phyloP scores from a whole-genome alignment of 2,888 invertebrate species.

The Lamellibrachia columna region DNA sequence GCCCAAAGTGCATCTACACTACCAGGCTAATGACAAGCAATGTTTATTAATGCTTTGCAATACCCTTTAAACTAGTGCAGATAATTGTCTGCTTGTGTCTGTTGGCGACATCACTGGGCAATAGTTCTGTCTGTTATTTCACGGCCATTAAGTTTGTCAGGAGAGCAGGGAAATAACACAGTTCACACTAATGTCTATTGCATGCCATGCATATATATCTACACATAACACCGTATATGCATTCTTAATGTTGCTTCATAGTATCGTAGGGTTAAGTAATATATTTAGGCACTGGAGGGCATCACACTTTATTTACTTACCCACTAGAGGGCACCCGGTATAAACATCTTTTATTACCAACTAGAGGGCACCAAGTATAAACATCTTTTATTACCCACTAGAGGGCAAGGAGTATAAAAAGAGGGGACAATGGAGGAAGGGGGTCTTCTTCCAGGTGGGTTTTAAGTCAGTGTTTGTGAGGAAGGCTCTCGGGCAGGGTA shows the following conservation, averaged over 20 bases:
- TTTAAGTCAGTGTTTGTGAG: no score
- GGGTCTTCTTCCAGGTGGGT: no score
- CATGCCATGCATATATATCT: neutral
- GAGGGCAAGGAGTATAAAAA: no score
- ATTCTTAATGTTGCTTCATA: neutral
- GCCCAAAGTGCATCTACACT: neutral
- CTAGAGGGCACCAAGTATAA: no score
- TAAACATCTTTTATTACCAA: no score
- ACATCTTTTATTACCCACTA: no score
- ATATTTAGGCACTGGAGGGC: neutral
- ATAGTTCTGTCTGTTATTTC: neutral
- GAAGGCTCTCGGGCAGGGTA: no score
- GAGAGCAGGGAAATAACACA: neutral
- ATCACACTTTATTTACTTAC: no score
- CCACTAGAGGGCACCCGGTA: no score
- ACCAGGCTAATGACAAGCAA: neutral
- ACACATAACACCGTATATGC: neutral
- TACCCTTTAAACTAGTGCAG: neutral
- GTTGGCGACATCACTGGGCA: neutral
- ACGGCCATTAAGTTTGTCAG: neutral
- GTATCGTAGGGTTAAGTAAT: no score
- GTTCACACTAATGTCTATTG: neutral
- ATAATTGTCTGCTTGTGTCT: neutral
- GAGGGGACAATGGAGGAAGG: no score
- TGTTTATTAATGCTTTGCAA: slow-evolving; percentile 12